Evolutionary conservation across 1,140 invertebrate species (phyloP), one percentile per base, ranked within the genome.

Genomic region (Babylonia areolata): DNA sequence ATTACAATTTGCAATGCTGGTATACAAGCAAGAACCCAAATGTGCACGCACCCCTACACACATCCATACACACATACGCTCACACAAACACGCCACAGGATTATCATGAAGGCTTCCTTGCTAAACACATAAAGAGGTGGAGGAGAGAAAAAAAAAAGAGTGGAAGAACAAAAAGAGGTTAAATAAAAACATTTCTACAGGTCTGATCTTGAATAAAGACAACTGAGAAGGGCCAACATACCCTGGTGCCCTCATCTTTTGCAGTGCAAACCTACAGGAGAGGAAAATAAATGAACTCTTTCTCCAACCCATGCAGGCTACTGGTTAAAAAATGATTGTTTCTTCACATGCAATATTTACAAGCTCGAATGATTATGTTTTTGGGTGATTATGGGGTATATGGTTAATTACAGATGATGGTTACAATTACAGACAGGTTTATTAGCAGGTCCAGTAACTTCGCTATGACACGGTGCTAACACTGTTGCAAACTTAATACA

Each of bases 191-290:
- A 33, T 73, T n/a, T 73, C 71, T 73, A 73, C 71, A 73, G 71
- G 23, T 15, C 5, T 35, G 71, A 37, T 73, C 11, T 39, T 6
- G 9, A 77, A 39, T 37, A 77, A 37, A 37, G 35, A 77, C 35
- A 3, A 77, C 37, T 51, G 46, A 80, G n/a, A 37, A 33, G 78
- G 78, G 6, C 40, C 40, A 51, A 80, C 78, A 35, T 80, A 80
- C 78, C 78, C 20, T 33, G n/a, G 42, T 17, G 40, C 40, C 78
- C 78, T 80, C 78, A n/a, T 80, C 78, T 80, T 80, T 80, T 80
- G 23, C 20, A 28, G 78, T 80, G 78, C 78, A 80, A 5, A 80
- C 78, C 78, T 80, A 80, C 12, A 80, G 78, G 78, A 80, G 78
- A 80, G n/a, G 39, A 80, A 80, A 80, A 54, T 42, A 23, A 23